A percentile compares a stretch with the other conserved stretches of the same genome.
These are phyloP conservation scores for Acholoe squamosa DNA, from an alignment of 2,888 invertebrate species.

Conservation along the genomic window DNA sequence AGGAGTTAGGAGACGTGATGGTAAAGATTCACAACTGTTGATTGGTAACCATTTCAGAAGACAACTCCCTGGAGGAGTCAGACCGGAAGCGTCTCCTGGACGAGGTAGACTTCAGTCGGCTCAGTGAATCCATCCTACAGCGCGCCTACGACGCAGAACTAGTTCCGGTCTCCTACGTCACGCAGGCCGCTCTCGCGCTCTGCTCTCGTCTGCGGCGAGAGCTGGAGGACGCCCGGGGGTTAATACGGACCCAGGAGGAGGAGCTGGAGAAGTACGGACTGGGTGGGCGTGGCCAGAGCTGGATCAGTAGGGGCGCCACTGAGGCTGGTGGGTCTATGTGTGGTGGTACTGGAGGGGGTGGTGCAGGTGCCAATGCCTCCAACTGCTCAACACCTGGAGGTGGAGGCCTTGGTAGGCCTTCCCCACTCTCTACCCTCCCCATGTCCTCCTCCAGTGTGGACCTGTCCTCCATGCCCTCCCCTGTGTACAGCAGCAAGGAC, in stretches of 20 bases:
- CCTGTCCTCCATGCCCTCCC: not conserved
- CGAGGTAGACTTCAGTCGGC: conserved; percentile 77
- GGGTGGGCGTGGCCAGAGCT: conserved; percentile 52
- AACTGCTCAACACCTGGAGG: too few species aligned
- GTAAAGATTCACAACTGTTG: too few species aligned
- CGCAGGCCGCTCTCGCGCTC: conserved; percentile 78
- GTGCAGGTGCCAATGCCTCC: too few species aligned
- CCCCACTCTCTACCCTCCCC: not conserved
- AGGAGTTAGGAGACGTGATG: too few species aligned
- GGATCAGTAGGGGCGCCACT: not conserved
- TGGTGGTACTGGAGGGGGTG: not conserved
- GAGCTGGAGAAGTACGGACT: conserved; percentile 70
- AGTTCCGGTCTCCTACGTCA: conserved; percentile 76
- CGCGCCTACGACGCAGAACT: conserved; percentile 78
- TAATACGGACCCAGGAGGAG: conserved; percentile 77
- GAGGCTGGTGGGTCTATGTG: conserved; percentile 37
- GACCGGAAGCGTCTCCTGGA: conserved; percentile 76
- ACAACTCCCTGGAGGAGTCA: conserved; percentile 73
- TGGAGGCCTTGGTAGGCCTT: not conserved
- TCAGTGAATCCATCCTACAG: conserved; percentile 78
- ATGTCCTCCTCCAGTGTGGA: too few species aligned
- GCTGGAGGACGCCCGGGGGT: conserved; percentile 76
- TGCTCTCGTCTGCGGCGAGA: conserved; percentile 77
- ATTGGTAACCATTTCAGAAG: conserved; percentile 72
- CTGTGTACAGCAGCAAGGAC: not conserved